Evolutionary conservation across 2,888 invertebrate genomes (phyloP).

Genomic region (Lordiphosa andalusiaca): DNA sequence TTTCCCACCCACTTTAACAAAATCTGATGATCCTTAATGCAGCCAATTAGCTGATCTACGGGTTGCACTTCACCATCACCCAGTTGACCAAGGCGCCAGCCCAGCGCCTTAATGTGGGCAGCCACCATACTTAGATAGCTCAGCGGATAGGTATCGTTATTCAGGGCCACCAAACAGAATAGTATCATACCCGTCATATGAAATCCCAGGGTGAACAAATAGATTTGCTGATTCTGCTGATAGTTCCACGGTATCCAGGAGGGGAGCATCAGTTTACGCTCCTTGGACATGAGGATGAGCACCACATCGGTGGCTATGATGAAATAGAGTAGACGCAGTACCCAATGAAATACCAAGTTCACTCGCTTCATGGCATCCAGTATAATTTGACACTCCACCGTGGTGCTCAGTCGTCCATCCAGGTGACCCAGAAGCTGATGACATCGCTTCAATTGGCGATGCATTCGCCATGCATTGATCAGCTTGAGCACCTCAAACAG

Average conservation of each 20-base stretch:
- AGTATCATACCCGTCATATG: slow-evolving; percentile 37
- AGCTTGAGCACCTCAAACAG: slow-evolving; percentile 60
- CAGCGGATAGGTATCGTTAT: slow-evolving; percentile 67
- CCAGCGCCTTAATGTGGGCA: slow-evolving; percentile 68
- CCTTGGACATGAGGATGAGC: slow-evolving; percentile 17
- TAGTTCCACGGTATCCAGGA: slow-evolving; percentile 76
- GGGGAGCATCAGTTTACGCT: slow-evolving; percentile 53
- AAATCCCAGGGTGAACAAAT: slow-evolving; percentile 1
- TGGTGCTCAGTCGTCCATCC: slow-evolving; percentile 51
- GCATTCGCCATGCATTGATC: slow-evolving; percentile 47
- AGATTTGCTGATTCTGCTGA: slow-evolving; percentile 16
- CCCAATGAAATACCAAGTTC: slow-evolving; percentile 29
- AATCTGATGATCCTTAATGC: slow-evolving; percentile 71
- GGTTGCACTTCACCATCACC: neutral
- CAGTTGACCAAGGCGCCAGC: slow-evolving; percentile 32
- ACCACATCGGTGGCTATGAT: slow-evolving; percentile 17
- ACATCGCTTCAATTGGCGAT: slow-evolving; percentile 42
- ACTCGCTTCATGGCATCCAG: slow-evolving; percentile 29
- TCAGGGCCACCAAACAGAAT: slow-evolving; percentile 37
- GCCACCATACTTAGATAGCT: slow-evolving; percentile 67
- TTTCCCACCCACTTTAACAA: slow-evolving; percentile 57
- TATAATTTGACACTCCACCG: slow-evolving; percentile 48
- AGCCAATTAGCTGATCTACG: slow-evolving; percentile 40
- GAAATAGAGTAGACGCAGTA: slow-evolving; percentile 23
- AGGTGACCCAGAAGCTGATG: slow-evolving; percentile 50